Conservation (phyloP, 2,113 vertebrate species). For the Galeopterus variegatus region DNA sequence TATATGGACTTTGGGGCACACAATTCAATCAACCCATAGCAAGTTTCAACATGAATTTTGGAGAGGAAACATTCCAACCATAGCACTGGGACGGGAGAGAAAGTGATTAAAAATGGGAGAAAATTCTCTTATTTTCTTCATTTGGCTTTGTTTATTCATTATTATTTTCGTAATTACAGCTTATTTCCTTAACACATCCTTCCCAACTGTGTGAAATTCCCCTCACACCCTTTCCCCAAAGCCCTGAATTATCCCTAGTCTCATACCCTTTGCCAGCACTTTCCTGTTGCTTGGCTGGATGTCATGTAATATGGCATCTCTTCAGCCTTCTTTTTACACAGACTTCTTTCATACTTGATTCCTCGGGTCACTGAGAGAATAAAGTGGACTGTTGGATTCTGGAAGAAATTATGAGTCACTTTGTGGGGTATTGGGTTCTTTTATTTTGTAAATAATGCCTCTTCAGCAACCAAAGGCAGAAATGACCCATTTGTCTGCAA, state of each 20-base stretch:
- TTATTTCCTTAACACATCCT: neutral
- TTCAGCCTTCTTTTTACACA: neutral
- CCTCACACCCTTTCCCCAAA: neutral
- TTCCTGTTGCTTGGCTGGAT: neutral
- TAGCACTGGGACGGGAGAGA: neutral
- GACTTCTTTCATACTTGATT: neutral
- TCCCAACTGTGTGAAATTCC: neutral
- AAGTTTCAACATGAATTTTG: neutral
- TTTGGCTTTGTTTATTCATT: neutral
- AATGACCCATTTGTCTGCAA: slow-evolving; percentile 18
- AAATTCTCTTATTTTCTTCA: neutral
- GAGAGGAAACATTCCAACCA: neutral
- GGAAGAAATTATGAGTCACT: neutral
- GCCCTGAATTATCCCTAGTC: no score
- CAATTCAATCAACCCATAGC: no score
- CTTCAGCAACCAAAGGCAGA: neutral
- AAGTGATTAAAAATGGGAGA: neutral
- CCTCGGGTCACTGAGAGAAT: neutral
- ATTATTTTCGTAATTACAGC: neutral
- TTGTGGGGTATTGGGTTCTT: neutral
- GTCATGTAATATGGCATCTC: neutral
- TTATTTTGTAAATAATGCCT: neutral
- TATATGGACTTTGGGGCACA: no score
- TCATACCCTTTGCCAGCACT: fast-evolving
- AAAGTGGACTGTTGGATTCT: neutral